Percentiles rank a stretch among this genome's conserved stretches.
Evolutionary conservation across 1,140 invertebrate genomes (phyloP).

Genomic region (Drosophila subobscura): DNA sequence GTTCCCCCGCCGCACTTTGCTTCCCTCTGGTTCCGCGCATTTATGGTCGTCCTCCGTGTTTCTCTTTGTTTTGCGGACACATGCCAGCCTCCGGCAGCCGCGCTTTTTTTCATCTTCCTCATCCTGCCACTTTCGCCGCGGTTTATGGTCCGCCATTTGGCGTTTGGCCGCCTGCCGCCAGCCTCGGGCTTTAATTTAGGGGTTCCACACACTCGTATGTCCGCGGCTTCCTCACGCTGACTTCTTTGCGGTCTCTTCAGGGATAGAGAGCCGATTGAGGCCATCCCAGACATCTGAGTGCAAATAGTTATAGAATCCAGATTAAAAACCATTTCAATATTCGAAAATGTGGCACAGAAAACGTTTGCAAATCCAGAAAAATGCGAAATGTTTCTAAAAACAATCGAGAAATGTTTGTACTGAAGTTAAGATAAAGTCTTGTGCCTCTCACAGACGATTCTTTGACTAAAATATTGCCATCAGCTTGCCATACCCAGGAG

Average conservation of each 20-base stretch:
- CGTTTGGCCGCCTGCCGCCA: conserved; percentile 37
- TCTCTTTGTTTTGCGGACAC: conserved; percentile 37
- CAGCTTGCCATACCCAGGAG: conserved; percentile 8
- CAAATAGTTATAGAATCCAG: no score
- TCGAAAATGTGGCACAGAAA: no score
- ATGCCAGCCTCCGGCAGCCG: conserved; percentile 18
- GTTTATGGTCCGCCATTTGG: conserved; percentile 34
- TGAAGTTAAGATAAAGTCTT: no score
- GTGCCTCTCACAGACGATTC: no score
- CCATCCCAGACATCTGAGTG: background rate
- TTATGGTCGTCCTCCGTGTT: conserved; percentile 19
- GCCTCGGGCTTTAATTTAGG: conserved; percentile 68
- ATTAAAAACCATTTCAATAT: no score
- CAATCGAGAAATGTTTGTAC: no score
- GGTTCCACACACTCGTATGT: conserved; percentile 52
- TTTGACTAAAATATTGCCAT: no score
- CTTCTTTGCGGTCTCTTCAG: background rate
- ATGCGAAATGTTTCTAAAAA: no score
- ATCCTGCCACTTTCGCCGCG: conserved; percentile 28
- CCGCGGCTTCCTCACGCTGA: conserved; percentile 28
- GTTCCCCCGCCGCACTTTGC: conserved; percentile 28
- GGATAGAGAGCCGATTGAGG: background rate
- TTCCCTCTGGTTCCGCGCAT: conserved; percentile 54
- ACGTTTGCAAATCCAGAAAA: no score
- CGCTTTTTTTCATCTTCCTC: conserved; percentile 25